Evolutionary conservation across 1,140 invertebrate genomes (phyloP), one percentile per base, ranked within the genome.

Genomic region (Apocrypta bakeri): DNA sequence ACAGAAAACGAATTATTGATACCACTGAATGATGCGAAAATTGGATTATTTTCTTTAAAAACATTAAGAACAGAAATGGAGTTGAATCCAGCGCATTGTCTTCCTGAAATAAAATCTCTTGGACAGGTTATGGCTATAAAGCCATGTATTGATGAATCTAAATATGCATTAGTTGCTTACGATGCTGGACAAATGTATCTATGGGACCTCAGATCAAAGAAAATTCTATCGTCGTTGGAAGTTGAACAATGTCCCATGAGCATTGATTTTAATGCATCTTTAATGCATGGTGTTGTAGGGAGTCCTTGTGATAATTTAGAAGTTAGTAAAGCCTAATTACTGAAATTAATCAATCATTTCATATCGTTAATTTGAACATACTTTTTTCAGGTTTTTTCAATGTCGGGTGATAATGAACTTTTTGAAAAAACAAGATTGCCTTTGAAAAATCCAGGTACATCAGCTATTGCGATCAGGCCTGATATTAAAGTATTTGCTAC

Each of bases 401-500:
- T 93, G 29, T 86, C 85, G 69, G 83, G 86, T 72, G 84, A 84
- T 84, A 81, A 88, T 81, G 78, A 84, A 81, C 90, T 96, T 77
- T 89, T 90, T 74, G 91, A 94, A 81, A 94, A 94, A 89, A 90
- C 90, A 82, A 94, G 94, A 85, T 88, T 95, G 56, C 88, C 90
- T 40, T 92, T 96, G 14, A 96, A 94, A 85, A 96, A 96, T 89
- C 90, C 94, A 8, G 97, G 97, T 64, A 94, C 95, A 37, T 95
- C 94, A 87, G 93, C 93, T 84, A 91, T 97, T n/a, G 92, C 93
- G 83, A 94, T 96, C 71, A 92, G 96, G 79, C 86, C 90, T 0
- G 96, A 97, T 92, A 93, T 94, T 14, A 96, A 95, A 90, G 94
- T 97, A 8, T 94, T 97, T 87, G 94, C 94, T 27, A 92, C 93